Evolutionary conservation across 2,113 vertebrate species (phyloP), one percentile per base, ranked within the genome.

Genomic region (Larimichthys crocea): DNA sequence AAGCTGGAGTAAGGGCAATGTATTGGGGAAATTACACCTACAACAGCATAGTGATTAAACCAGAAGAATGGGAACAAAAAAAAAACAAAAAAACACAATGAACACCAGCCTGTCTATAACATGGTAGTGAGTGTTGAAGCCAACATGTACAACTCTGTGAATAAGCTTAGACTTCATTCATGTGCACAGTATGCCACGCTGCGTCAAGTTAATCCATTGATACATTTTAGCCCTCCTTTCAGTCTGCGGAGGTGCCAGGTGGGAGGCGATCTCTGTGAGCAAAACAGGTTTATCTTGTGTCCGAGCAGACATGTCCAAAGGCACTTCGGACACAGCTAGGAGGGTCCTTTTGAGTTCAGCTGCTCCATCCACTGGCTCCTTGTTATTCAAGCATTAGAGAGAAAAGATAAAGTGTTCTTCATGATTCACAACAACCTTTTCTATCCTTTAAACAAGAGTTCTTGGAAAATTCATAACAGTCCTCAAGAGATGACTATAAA

Each of bases 311-410:
- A 85, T 75, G 83, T 88, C 90, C 80, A 44, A 92, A 93, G 92
- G 93, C 90, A 93, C 90, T 86, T 84, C 65, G 67, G 88, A 93
- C 88, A 88, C 88, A 74, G 76, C 79, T 29, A 79, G 78, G 76
- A 69, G 80, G 35, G 29, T 71, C 81, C 61, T 57, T 8, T 20
- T 22, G 75, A 74, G 76, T 76, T 86, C 40, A 68, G 77, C 84
- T 69, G 50, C 77, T 86, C 68, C 56, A 15, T 76, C 63, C 60
- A 79, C 77, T 11, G 63, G 55, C 80, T 83, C 79, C 62, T 85
- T 44, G 17, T 42, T 40, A 76, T 91, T 94, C 85, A 92, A 93
- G 92, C 82, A 79, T 84, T 49, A 50, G 50, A 76, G 17, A 78
- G 24, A 78, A 72, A 42, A 76, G 24, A 89, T 29, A 4, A 35